Base-by-base conservation (phyloP, 2,797 vertebrate genomes). In the Danio kyathit region DNA sequence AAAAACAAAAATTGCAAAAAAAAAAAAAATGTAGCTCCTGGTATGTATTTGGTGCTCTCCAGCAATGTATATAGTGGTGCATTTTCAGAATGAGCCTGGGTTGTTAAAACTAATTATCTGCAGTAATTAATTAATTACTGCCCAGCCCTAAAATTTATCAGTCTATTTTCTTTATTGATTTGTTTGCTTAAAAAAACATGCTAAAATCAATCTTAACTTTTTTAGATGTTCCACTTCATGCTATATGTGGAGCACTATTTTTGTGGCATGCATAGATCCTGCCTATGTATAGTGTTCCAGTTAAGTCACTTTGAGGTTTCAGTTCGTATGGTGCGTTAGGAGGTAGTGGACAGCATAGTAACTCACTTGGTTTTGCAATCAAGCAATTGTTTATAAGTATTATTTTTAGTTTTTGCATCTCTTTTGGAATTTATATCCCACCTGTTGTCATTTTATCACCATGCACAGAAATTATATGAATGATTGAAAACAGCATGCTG, bases 321-420 rank as follows among this genome's bases (percentile, higher is more conserved):
- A 56, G 11, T 72, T 19, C 41, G 40, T 38, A 14, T 43, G 11
- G 38, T 52, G 11, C 38, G 38, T 71, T 71, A 71, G 38, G 43
- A 13, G 7, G 67, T n/a, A n/a, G 14, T n/a, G n/a, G 16, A 54
- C 49, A 1, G 49, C 16, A 19, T n/a, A 7, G 73, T 4, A 51
- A 59, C 74, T 66, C 52, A 46, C 13, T 66, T 44, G 40, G 41
- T 76, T 66, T 66, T 66, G 74, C 40, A 76, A 54, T 43, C 41
- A 2, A 56, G 21, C 49, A 54, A n/a, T 51, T 66, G 66, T 46
- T 44, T 46, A 76, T 74, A 52, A 54, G 64, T 19, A n/a, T 65
- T 73, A 67, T 78, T 51, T 57, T 59, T 65, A 54, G 61, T 76
- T 65, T 76, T 43, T 43, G 38, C 60, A 44, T 76, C 41, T 56